Percentiles rank a stretch among this genome's conserved stretches.
These are phyloP conservation scores for Catostylus mosaicus DNA, from an alignment of 30 jellyfish, hydroid and myxozoan species.

Conservation along the genomic window DNA sequence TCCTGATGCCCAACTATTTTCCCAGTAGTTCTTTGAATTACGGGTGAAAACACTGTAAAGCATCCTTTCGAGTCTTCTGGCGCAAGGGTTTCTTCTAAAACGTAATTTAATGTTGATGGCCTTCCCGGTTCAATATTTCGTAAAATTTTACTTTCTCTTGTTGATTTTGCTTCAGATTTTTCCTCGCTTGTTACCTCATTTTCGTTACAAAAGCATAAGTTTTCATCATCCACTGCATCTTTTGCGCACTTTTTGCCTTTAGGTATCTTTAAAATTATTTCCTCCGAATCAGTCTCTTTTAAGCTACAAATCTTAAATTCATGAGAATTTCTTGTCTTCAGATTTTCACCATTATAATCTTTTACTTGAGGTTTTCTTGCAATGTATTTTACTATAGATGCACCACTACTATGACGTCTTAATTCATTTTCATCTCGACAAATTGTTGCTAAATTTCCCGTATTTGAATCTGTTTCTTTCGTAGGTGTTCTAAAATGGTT, in stretches of 20 bases:
- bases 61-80: conserved; percentile 35
- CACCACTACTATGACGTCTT: background rate
- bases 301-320: background rate
- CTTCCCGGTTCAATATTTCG: background rate
- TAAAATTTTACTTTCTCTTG: background rate
- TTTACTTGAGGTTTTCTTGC: background rate
- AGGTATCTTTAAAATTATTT: conserved; percentile 11
- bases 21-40: background rate
- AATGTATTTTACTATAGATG: background rate
- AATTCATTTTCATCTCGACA: conserved; percentile 5
- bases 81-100: background rate
- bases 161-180: background rate
- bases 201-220: too few relatives aligned
- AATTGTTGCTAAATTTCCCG: conserved; percentile 32
- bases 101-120: too few relatives aligned
- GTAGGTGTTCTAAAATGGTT: background rate
- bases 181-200: too few relatives aligned
- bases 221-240: background rate
- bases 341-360: background rate
- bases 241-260: background rate
- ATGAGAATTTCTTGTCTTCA: background rate
- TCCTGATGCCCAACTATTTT: too few relatives aligned
- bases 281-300: conserved; percentile 4
- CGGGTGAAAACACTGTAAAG: conserved; percentile 32
- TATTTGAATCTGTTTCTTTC: background rate